Evolutionary conservation across 1,140 invertebrate genomes (phyloP).

Genomic region (Eumeta japonica): DNA sequence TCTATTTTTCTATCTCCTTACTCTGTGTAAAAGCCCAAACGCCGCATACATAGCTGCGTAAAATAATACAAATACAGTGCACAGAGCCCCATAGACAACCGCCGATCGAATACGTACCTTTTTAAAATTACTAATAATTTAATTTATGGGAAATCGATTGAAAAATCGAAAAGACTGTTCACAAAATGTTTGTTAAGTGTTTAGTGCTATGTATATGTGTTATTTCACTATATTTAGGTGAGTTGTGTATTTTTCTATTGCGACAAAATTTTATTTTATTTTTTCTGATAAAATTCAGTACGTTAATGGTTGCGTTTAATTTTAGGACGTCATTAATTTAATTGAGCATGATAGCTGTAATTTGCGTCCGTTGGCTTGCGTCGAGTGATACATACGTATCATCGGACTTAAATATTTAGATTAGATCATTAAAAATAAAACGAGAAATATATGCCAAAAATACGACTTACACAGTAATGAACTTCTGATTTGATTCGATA

Average conservation of each 20-base stretch:
- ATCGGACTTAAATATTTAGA: too few species aligned
- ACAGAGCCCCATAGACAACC: background rate
- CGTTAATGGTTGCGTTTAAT: slow-evolving; percentile 15
- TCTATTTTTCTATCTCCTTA: too few species aligned
- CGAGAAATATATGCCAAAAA: too few species aligned
- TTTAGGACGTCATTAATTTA: slow-evolving; percentile 15
- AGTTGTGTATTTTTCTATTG: too few species aligned
- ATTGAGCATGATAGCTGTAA: slow-evolving; percentile 3
- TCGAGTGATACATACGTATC: background rate
- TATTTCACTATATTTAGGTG: slow-evolving; percentile 21
- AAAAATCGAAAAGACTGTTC: slow-evolving; percentile 13
- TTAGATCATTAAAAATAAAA: too few species aligned
- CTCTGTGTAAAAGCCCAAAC: slow-evolving; percentile 14
- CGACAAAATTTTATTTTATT: slow-evolving; percentile 12
- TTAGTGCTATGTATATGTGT: slow-evolving; percentile 25
- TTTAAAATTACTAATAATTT: slow-evolving; percentile 9
- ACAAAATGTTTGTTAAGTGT: slow-evolving; percentile 28
- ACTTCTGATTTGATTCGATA: too few species aligned
- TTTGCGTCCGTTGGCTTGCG: background rate
- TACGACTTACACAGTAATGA: too few species aligned
- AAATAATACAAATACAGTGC: slow-evolving; percentile 13
- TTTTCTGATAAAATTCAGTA: slow-evolving; percentile 9
- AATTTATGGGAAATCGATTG: slow-evolving; percentile 10
- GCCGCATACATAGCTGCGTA: slow-evolving; percentile 16
- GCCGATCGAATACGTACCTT: slow-evolving; percentile 11